Base-by-base conservation (phyloP, 2,888 invertebrate species). In the Macrophya alboannulata region DNA sequence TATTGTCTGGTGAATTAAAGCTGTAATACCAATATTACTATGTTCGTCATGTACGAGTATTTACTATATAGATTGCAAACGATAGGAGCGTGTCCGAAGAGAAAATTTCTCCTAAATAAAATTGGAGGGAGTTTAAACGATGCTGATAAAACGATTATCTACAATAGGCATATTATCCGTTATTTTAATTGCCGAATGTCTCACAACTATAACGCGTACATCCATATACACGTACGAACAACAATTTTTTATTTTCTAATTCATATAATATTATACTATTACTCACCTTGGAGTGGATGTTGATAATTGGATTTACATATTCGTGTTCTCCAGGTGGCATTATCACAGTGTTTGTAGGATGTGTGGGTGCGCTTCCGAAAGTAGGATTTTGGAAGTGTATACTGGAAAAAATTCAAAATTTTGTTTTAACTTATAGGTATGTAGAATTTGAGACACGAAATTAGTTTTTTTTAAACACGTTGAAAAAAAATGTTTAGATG, bases 311-410 rank as follows among this genome's bases (percentile, higher is more conserved):
- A 89, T 94, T 94, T 25, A 89, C 84, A 85, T 93, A 94, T 84
- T 93, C 92, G 84, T 94, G 93, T 84, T 92, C 89, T 21, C 92
- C 92, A 4, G 93, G 91, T 55, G 89, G 87, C 45, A 93, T 86
- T 43, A 89, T 84, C 15, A 90, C 87, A 81, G 84, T 71, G 15
- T 88, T 31, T 31, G 86, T 86, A 84, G 89, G 87, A 48, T 88
- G 72, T 25, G 89, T 79, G 10, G 86, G 84, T n/a, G 87, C 86
- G 45, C 86, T 86, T 17, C 89, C 90, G 84, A 91, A 94, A 9
- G 90, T 88, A 48, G 92, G 92, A 90, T 93, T 94, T 89, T 91
- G 91, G 85, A 94, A 94, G 85, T 90, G 91, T 79, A 94, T 90
- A 65, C 93, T 93, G 87, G 21, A 88, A 88, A 88, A 43, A 37